Evolutionary conservation across 2,113 vertebrate species (phyloP).

Genomic region (Ciconia maguari): DNA sequence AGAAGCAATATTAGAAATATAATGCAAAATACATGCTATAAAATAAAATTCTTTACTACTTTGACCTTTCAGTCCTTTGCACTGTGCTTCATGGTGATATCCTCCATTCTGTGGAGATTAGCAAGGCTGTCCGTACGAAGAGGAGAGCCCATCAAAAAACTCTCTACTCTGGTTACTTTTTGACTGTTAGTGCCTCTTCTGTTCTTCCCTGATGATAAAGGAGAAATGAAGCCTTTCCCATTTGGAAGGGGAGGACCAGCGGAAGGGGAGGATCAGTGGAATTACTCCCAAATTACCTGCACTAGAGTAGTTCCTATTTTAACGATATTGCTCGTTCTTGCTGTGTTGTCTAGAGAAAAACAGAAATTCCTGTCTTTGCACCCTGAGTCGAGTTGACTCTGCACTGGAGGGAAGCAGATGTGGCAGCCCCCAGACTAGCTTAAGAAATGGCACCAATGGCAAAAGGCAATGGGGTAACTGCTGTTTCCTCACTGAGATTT

Average conservation of each 20-base stretch:
- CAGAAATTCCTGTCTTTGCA: neutral
- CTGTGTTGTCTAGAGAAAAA: neutral
- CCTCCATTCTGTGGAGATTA: neutral
- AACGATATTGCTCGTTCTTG: neutral
- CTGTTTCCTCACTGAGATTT: neutral
- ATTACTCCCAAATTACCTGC: neutral
- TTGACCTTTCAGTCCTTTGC: neutral
- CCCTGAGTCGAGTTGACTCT: neutral
- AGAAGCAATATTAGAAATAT: neutral
- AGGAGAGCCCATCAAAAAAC: neutral
- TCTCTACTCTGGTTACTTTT: neutral
- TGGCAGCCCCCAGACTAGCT: neutral
- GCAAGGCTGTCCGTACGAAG: neutral
- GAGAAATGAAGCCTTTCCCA: neutral
- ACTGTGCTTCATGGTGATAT: neutral
- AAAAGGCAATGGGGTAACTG: neutral
- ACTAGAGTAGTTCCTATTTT: neutral
- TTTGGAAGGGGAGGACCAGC: neutral
- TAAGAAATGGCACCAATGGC: neutral
- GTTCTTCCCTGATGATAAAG: neutral
- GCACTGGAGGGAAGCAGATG: neutral
- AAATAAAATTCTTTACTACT: neutral
- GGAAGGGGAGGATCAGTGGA: neutral
- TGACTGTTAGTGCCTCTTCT: neutral
- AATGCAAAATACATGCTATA: neutral